phyloP scores from a whole-genome alignment of 2,113 vertebrate genomes.

The Scytalopus superciliaris region DNA sequence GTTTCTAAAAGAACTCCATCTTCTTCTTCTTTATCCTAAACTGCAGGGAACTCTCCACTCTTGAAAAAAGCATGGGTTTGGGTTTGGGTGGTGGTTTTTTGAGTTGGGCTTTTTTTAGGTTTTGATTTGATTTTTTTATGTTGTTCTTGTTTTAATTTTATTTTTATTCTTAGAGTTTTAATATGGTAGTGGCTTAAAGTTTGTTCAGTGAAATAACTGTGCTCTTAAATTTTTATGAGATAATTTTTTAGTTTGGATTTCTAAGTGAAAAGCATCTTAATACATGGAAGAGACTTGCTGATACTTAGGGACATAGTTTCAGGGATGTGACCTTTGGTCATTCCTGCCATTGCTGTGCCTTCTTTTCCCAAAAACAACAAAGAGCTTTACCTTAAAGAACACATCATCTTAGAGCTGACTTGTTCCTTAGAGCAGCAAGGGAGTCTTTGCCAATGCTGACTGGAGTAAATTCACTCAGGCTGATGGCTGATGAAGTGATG shows the following conservation, averaged over 20 bases:
- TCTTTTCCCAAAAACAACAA: background rate
- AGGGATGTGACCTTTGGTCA: background rate
- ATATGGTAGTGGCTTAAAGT: background rate
- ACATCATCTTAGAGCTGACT: constrained; percentile 67
- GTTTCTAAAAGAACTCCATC: background rate
- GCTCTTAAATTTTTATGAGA: background rate
- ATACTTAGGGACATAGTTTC: background rate
- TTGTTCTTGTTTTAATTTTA: background rate
- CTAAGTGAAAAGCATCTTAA: background rate
- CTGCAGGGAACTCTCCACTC: background rate
- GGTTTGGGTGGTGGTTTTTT: background rate
- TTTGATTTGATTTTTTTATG: background rate
- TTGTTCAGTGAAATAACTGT: background rate
- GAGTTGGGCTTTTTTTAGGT: background rate
- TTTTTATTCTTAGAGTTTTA: background rate
- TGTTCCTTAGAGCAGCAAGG: constrained; percentile 41
- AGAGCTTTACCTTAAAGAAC: constrained; percentile 56
- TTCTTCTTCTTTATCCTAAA: background rate
- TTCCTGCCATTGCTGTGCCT: background rate
- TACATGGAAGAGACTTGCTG: background rate
- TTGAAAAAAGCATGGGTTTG: background rate
- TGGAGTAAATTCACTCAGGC: constrained; percentile 73
- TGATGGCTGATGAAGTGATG: constrained; percentile 74
- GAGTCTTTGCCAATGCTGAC: constrained; percentile 63
- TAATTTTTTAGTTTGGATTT: background rate